Evolutionary conservation across 2,888 invertebrate species (phyloP), one percentile per base, ranked within the genome.

Genomic region (Lepidochitona cinerea): DNA sequence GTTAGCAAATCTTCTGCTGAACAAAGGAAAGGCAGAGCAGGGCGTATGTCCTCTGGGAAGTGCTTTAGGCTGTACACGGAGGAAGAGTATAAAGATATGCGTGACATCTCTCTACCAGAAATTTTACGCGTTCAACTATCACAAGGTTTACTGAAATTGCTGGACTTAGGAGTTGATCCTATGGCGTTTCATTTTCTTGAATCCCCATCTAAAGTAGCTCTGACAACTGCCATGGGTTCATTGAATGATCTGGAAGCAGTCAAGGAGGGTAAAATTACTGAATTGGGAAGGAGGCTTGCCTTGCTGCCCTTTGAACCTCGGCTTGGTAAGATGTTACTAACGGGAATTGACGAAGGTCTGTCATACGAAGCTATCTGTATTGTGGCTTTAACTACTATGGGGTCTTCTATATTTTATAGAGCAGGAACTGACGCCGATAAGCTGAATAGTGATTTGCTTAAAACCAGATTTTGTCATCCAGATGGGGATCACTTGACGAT

Each of bases 11-110:
- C 89, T 68, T 89, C 90, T 3, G 90, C 91, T 6, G 85, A 91
- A 37, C 91, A 91, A 76, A 83, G 91, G 6, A 89, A 88, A 79
- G 91, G 91, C 6, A 79, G 91, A 72, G 91, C 91, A 14, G 91
- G 91, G 18, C 79, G 91, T 72, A 89, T 87, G 6, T 83, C 84
- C 23, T 75, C 85, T 6, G 91, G 91, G 0, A 85, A 81, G 72
- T 91, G 90, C 77, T 90, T 83, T 79, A 81, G 90, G 35, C 81
- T 91, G 12, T 91, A 89, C 76, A 84, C 84, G 7, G 79, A 87
- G 68, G 79, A 80, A n/a, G 82, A 84, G 23, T 91, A 83, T 77
- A 70, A 83, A 7, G 71, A 76, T 6, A 89, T 91, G 88, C 78
- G 79, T 3, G 74, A 76, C 37, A 78, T 66, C 35, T 79, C 85